A percentile compares a stretch with the other conserved stretches of the same genome.
Evolutionary conservation across 2,113 vertebrate genomes (phyloP).

Genomic region (Pluvianellus socialis): DNA sequence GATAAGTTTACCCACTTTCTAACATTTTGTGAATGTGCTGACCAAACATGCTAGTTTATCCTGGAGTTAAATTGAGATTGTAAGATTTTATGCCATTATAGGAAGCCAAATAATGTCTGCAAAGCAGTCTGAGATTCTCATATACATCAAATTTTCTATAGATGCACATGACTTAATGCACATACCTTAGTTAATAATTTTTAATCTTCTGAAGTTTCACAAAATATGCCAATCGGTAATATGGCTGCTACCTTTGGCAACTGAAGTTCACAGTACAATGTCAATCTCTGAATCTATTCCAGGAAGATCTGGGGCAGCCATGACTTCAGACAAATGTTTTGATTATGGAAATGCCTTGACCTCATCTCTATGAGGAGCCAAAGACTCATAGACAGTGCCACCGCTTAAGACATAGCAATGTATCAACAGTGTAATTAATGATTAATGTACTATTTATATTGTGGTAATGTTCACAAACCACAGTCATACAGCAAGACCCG

Average conservation of each 20-base stretch:
- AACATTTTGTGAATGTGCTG: neutral
- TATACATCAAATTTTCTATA: neutral
- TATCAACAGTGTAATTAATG: constrained; percentile 18
- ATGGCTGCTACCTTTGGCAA: neutral
- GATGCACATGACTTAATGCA: neutral
- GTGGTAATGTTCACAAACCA: constrained; percentile 6
- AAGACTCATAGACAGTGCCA: neutral
- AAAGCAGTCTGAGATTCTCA: neutral
- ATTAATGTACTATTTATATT: constrained; percentile 34
- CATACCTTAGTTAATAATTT: neutral
- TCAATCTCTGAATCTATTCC: neutral
- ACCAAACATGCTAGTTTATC: neutral
- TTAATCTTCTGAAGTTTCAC: neutral
- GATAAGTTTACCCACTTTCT: neutral
- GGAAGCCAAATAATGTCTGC: neutral
- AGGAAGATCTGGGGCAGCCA: neutral
- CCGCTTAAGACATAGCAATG: neutral
- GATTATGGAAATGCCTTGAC: neutral
- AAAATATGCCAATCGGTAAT: neutral
- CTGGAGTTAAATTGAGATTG: neutral
- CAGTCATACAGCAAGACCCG: neutral
- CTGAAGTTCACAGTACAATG: neutral
- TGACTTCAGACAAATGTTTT: neutral
- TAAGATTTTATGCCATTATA: neutral
- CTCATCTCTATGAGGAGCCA: neutral